phyloP scores from a whole-genome alignment of 2,113 vertebrate species.

The Felis chaus region DNA sequence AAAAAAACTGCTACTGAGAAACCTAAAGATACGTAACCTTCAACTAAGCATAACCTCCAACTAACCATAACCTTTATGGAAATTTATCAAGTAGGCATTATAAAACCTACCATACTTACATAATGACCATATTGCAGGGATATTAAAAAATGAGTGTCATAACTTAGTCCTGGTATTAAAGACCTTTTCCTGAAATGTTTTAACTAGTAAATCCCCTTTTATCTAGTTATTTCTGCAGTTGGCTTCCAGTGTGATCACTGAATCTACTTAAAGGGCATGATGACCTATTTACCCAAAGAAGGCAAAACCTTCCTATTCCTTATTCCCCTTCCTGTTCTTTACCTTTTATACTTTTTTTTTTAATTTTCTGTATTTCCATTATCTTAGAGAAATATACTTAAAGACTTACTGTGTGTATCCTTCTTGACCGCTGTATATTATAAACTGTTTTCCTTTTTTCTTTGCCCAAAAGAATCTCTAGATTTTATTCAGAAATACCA shows the following conservation, averaged over 20 bases:
- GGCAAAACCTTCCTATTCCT: not conserved
- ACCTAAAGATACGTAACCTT: not conserved
- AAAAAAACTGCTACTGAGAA: not conserved
- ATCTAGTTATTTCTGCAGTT: not conserved
- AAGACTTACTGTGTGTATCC: not conserved
- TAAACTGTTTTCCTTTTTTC: not conserved
- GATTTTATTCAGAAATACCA: not conserved
- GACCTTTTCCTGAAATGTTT: slow-evolving; percentile 12
- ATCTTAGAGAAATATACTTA: not conserved
- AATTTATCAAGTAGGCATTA: not conserved
- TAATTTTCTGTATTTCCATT: not conserved
- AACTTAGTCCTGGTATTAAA: not conserved
- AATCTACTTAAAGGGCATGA: not conserved
- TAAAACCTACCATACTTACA: not conserved
- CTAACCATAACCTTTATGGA: not conserved
- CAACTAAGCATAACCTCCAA: not conserved
- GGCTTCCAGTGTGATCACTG: not conserved
- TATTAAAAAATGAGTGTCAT: not conserved
- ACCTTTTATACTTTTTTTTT: not conserved
- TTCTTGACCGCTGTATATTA: not conserved
- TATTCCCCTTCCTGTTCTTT: not conserved
- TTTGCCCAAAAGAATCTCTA: not conserved
- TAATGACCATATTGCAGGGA: not conserved
- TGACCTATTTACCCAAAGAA: not conserved
- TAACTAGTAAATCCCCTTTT: not conserved